Conservation (phyloP, 2,888 invertebrate species). For the Pseudeuparius sepicola region DNA sequence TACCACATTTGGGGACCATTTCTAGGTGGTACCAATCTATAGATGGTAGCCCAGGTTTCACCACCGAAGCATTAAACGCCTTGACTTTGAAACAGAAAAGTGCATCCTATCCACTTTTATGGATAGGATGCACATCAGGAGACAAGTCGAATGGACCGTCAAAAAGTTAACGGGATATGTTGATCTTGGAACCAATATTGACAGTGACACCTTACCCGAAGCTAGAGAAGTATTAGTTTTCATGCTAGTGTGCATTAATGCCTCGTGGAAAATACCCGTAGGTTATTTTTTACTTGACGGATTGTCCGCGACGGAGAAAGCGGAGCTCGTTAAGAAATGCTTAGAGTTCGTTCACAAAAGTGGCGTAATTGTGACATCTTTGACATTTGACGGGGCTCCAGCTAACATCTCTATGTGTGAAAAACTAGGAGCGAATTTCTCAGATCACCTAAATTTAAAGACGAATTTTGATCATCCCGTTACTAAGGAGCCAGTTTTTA, state of each 20-base stretch:
- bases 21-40: no score
- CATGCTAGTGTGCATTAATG: slow-evolving; percentile 21
- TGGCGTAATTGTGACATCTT: slow-evolving; percentile 18
- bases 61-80: no score
- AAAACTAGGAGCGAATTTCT: slow-evolving; percentile 19
- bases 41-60: no score
- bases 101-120: no score
- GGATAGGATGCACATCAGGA: slow-evolving; percentile 28
- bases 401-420: slow-evolving; percentile 22
- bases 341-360: slow-evolving; percentile 20
- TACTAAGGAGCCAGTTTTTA: slow-evolving; percentile 12
- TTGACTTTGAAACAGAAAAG: no score
- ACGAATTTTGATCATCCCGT: slow-evolving; percentile 20
- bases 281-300: slow-evolving; percentile 23
- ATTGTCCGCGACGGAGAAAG: slow-evolving; percentile 17
- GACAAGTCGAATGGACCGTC: slow-evolving; percentile 25
- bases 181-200: slow-evolving; percentile 22
- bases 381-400: slow-evolving; percentile 24
- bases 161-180: slow-evolving; percentile 25
- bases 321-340: slow-evolving; percentile 20
- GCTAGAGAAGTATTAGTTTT: slow-evolving; percentile 23
- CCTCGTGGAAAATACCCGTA: slow-evolving; percentile 22
- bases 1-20: no score
- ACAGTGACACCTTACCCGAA: slow-evolving; percentile 21
- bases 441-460: slow-evolving; percentile 15